Percentiles rank a stretch among this genome's conserved stretches.
phyloP scores from a whole-genome alignment of 2,113 vertebrate species.

The Trichechus manatus region DNA sequence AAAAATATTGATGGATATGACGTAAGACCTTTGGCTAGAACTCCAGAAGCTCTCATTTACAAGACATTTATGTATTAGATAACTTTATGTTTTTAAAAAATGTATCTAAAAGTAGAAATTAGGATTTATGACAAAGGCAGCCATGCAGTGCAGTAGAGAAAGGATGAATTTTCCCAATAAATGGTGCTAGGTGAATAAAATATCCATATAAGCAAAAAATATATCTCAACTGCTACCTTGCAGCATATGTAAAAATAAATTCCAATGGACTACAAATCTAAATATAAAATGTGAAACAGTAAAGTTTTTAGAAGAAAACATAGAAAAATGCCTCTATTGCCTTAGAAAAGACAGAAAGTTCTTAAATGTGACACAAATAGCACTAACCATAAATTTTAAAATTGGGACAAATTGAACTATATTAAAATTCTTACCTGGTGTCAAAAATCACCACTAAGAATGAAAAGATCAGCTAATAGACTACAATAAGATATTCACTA shows the following conservation, averaged over 20 bases:
- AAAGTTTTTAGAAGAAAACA: too few species aligned
- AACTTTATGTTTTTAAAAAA: neutral
- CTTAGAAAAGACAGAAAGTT: too few species aligned
- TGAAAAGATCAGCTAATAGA: neutral
- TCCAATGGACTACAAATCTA: neutral
- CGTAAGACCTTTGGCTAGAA: neutral
- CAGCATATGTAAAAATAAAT: conserved; percentile 10
- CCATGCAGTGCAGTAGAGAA: neutral
- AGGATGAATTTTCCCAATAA: neutral
- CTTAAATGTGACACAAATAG: neutral
- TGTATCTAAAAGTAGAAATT: neutral
- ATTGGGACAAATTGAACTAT: neutral
- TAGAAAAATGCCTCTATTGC: too few species aligned
- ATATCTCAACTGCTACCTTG: neutral
- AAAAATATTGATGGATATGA: neutral
- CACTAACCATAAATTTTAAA: conserved; percentile 15
- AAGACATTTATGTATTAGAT: neutral
- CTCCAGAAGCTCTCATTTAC: neutral
- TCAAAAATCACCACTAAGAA: conserved; percentile 28
- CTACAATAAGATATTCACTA: neutral
- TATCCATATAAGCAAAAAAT: neutral
- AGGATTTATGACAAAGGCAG: conserved; percentile 12
- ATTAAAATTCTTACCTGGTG: conserved; percentile 7
- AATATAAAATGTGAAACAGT: neutral
- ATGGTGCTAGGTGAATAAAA: conserved; percentile 7